Base-by-base conservation (phyloP, 2,113 vertebrate species). In the Semicossyphus pulcher region DNA sequence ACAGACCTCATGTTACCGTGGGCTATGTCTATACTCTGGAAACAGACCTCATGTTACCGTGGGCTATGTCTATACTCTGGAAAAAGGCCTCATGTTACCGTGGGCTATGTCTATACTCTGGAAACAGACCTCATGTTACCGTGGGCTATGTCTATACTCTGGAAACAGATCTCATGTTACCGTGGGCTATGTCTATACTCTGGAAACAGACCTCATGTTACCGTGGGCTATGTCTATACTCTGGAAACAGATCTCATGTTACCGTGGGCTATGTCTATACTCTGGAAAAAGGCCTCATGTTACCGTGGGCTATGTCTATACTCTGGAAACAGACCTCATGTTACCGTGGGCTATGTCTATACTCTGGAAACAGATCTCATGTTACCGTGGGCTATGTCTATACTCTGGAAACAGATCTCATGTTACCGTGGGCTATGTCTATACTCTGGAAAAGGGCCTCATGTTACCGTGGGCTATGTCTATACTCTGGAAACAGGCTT, bases 71-170 rank as follows among this genome's bases (percentile, higher is more conserved):
- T 89, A 99, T 95, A 86, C 98, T 91, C 90, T 90, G 82, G 49
- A 81, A 60, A n/a, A n/a, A n/a, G 85, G 94, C 80, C 65, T 96
- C 92, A 97, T 83, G 69, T 81, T 96, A 20, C 42, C 12, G 14
- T 99, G 97, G 4, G 97, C 98, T 60, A 88, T 85, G 15, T 96
- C 96, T 89, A 99, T 95, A 86, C 98, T 91, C 90, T 90, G 82
- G 49, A 81, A 60, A n/a, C n/a, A n/a, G n/a, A n/a, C 80, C 65
- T 96, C 92, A 97, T 83, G 69, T 81, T 96, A 20, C 42, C 12
- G 14, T 99, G 97, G 4, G 97, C 98, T 60, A 88, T 85, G 15
- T 96, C 96, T 89, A 99, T 95, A 86, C 98, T 91, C 90, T 90
- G 82, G 49, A 81, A 60, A n/a, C n/a, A n/a, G n/a, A n/a, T n/a